Evolutionary conservation across 2,113 vertebrate genomes (phyloP).

Genomic region (Misgurnus mizolepis): DNA sequence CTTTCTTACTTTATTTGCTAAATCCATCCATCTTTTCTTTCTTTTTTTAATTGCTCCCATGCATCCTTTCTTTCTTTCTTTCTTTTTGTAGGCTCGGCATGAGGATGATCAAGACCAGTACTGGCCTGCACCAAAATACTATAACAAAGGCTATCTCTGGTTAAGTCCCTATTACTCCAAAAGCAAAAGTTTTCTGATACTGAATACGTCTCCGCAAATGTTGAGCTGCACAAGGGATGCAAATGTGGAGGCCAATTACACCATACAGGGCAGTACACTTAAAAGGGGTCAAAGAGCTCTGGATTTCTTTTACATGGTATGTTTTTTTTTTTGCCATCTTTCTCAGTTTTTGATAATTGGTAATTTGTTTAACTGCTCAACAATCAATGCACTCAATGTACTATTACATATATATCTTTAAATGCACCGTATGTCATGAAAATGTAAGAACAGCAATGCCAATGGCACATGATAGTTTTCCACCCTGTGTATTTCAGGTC

Average conservation of each 20-base stretch:
- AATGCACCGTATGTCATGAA: no score
- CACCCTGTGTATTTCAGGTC: conserved; percentile 59
- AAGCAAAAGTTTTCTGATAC: conserved; percentile 70
- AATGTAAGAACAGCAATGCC: no score
- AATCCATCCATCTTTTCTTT: no score
- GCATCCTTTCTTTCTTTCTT: not conserved
- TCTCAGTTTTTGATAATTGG: not conserved
- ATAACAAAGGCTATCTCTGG: not conserved
- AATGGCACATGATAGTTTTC: not conserved
- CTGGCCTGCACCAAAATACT: not conserved
- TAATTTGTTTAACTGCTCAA: no score
- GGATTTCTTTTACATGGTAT: conserved; percentile 70
- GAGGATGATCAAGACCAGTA: accelerated
- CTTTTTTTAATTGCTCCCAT: no score
- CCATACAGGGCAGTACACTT: conserved; percentile 66
- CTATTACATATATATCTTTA: no score
- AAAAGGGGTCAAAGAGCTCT: conserved; percentile 55
- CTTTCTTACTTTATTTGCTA: no score
- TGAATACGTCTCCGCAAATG: conserved; percentile 46
- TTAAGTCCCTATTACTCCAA: conserved; percentile 65
- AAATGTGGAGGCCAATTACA: conserved; percentile 61
- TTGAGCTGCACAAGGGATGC: conserved; percentile 60
- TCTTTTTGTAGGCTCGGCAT: conserved; percentile 52
- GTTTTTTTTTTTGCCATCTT: not conserved
- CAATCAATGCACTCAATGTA: no score